These are phyloP conservation scores for Anodontia alba DNA, from an alignment of 2,888 invertebrate species.

Conservation along the genomic window DNA sequence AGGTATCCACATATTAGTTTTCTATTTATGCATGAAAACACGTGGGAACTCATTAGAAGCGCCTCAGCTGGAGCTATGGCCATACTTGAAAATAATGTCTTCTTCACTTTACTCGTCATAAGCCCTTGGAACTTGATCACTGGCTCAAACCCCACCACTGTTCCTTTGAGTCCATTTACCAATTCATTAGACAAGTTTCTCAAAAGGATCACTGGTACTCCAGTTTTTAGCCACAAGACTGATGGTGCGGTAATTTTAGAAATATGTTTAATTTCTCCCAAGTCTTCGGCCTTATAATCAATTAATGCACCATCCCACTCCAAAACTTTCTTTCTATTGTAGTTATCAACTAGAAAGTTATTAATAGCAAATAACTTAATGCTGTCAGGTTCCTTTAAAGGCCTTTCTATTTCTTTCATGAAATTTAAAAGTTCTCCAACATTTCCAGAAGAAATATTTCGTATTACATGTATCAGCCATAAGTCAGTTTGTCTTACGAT, in stretches of 20 bases:
- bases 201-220: slow-evolving; percentile 32
- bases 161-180: slow-evolving; percentile 33
- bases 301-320: slow-evolving; percentile 7
- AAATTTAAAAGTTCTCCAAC: not conserved
- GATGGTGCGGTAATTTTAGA: slow-evolving; percentile 13
- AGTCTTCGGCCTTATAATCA: slow-evolving; percentile 33
- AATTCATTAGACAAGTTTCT: slow-evolving; percentile 33
- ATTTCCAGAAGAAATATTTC: slow-evolving; percentile 26
- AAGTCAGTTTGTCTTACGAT: slow-evolving; percentile 34
- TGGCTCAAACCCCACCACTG: slow-evolving; percentile 21
- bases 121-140: not conserved
- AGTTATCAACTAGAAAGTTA: slow-evolving; percentile 30
- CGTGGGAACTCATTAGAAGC: too few relatives aligned
- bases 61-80: too few relatives aligned
- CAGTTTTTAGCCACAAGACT: slow-evolving; percentile 28
- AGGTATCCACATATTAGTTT: too few relatives aligned
- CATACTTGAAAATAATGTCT: slow-evolving; percentile 11
- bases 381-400: not conserved
- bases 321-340: slow-evolving; percentile 31
- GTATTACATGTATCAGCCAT: slow-evolving; percentile 15
- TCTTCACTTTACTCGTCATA: slow-evolving; percentile 3
- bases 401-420: slow-evolving; percentile 23
- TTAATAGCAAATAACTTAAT: slow-evolving; percentile 20
- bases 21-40: too few relatives aligned
- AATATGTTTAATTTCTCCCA: slow-evolving; percentile 14